Conservation (phyloP, 2,888 invertebrate genomes). For the Philereme vetulata region DNA sequence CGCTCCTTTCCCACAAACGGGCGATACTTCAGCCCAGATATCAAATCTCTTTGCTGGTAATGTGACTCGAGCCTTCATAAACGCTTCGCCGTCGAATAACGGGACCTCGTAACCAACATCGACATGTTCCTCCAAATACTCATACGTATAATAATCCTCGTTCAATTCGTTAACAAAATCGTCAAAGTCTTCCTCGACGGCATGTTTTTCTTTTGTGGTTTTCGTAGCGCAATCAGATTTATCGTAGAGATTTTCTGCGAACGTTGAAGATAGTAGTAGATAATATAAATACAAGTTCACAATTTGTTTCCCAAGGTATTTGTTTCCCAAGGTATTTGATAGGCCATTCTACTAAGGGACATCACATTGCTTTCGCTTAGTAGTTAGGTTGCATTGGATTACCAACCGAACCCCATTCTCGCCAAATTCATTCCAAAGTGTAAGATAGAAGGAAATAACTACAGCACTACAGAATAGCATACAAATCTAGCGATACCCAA, state of each 20-base stretch:
- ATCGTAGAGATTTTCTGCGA: conserved; percentile 64
- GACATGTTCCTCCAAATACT: conserved; percentile 61
- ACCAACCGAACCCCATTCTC: too few species aligned
- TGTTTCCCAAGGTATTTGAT: too few species aligned
- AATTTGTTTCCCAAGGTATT: too few species aligned
- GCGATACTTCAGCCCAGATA: conserved; percentile 76
- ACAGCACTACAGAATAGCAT: conserved; percentile 49
- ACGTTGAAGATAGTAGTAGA: conserved; percentile 42
- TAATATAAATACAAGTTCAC: too few species aligned
- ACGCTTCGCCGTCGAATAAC: conserved; percentile 71
- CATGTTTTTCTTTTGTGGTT: conserved; percentile 40
- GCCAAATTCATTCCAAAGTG: too few species aligned
- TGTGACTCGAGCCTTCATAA: conserved; percentile 65
- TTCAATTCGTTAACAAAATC: conserved; percentile 60
- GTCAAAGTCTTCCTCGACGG: conserved; percentile 48
- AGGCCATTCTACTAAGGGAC: too few species aligned
- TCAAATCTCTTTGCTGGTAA: conserved; percentile 75
- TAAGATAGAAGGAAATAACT: conserved; percentile 42
- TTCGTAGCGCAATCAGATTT: conserved; percentile 49
- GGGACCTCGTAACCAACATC: conserved; percentile 66
- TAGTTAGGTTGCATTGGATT: too few species aligned
- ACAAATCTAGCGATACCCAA: conserved; percentile 73
- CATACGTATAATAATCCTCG: conserved; percentile 60
- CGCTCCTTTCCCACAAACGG: conserved; percentile 70
- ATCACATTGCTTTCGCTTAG: too few species aligned